Percentiles rank a stretch among this genome's conserved stretches.
Conservation (phyloP, 35 echinoderm and acorn worm genomes). For the Anneissia japonica region DNA sequence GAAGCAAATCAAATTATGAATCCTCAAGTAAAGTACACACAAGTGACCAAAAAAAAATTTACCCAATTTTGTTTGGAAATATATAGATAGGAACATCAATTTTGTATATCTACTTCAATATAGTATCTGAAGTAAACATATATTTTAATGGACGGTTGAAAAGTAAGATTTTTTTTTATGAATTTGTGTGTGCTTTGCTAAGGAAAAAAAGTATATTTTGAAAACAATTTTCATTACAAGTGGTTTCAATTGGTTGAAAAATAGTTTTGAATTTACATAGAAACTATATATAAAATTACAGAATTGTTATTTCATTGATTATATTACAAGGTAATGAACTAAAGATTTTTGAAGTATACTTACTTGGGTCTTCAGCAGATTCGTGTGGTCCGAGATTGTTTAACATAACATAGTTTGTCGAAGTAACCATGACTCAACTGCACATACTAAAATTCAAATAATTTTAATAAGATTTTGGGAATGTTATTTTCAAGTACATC, state of each 20-base stretch:
- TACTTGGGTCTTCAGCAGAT: background rate
- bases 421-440: background rate
- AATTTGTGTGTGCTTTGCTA: background rate
- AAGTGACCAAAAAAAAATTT: background rate
- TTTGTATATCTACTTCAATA: no score
- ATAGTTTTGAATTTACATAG: background rate
- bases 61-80: background rate
- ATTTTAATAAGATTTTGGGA: background rate
- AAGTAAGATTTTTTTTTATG: background rate
- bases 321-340: background rate
- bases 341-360: background rate
- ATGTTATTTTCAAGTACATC: no score
- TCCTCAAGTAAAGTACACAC: background rate
- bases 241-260: background rate
- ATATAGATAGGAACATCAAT: no score
- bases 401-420: background rate
- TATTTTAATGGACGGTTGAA: no score
- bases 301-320: no score
- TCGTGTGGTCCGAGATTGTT: background rate
- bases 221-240: background rate
- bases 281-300: no score
- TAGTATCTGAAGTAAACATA: no score
- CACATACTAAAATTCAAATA: background rate
- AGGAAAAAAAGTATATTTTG: background rate
- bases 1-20: background rate